A percentile compares a stretch with the other conserved stretches of the same genome.
phyloP scores from a whole-genome alignment of 2,113 vertebrate genomes.

The Oreochromis tanganicae region DNA sequence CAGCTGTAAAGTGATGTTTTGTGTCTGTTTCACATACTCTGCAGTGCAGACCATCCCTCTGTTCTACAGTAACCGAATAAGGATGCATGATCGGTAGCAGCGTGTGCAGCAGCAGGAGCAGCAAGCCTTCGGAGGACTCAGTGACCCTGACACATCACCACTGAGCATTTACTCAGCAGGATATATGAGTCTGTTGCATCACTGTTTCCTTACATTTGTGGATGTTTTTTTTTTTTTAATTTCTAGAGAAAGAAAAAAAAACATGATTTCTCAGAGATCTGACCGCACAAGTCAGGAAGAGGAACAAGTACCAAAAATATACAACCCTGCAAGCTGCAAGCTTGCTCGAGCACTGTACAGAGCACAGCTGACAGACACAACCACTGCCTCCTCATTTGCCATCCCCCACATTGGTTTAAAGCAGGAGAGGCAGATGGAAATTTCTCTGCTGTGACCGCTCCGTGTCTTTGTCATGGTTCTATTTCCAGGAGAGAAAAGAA shows the following conservation, averaged over 20 bases:
- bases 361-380: not conserved
- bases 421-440: slow-evolving; percentile 18
- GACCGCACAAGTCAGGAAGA: not conserved
- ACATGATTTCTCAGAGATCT: not conserved
- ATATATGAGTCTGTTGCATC: slow-evolving; percentile 4
- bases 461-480: not conserved
- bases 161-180: not conserved
- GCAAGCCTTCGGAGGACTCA: not conserved
- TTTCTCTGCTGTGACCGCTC: not conserved
- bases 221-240: not conserved
- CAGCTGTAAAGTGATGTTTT: not conserved
- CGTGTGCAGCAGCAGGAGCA: not conserved
- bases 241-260: not conserved
- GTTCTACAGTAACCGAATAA: not conserved
- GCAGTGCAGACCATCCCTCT: not conserved
- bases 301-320: not conserved
- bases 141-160: slow-evolving; percentile 4
- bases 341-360: not conserved
- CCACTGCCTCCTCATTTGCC: not conserved
- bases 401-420: not conserved
- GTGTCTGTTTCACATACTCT: not conserved
- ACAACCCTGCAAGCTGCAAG: not conserved
- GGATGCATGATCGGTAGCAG: not conserved
- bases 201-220: not conserved
- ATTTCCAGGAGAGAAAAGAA: not conserved